A percentile compares a stretch with the other conserved stretches of the same genome.
phyloP scores from a whole-genome alignment of 2,797 vertebrate genomes.

The Ctenosaura bakeri region DNA sequence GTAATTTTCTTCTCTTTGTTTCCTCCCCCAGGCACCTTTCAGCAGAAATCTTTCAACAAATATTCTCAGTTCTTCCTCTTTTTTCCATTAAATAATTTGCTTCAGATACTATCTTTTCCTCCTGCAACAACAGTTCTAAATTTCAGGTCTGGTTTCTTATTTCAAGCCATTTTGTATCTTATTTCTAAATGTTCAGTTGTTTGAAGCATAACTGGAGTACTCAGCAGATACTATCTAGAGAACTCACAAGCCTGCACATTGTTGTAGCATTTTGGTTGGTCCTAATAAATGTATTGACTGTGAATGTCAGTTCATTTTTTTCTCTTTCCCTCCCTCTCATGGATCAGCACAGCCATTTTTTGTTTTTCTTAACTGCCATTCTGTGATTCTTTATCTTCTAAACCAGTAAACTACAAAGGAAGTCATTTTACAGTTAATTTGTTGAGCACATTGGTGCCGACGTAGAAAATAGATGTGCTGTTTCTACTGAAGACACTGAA shows the following conservation, averaged over 20 bases:
- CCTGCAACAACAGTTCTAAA: conserved; percentile 1
- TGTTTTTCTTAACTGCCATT: not conserved
- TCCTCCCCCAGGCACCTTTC: not conserved
- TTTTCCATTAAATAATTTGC: conserved; percentile 20
- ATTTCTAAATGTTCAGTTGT: conserved; percentile 1
- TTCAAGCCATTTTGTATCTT: not conserved
- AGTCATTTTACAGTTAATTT: conserved; percentile 39
- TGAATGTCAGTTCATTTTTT: not conserved
- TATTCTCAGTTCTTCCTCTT: not conserved
- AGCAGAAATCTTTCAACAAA: not conserved
- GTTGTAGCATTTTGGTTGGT: not conserved
- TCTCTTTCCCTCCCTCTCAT: not conserved
- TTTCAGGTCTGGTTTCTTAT: conserved; percentile 15
- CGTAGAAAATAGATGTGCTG: conserved; percentile 6
- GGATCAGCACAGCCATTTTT: not conserved
- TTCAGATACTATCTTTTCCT: conserved; percentile 15
- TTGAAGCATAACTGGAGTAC: conserved; percentile 25
- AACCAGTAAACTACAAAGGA: conserved; percentile 23
- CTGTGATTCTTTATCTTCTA: conserved; percentile 16
- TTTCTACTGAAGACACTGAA: conserved; percentile 9
- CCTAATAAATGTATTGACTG: not conserved
- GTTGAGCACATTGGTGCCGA: not conserved
- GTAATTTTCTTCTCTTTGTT: not conserved
- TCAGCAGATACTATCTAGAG: not conserved
- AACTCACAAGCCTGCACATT: not conserved